These are phyloP conservation scores for Sylvilagus bachmani DNA, from an alignment of 2,113 vertebrate genomes.

Conservation along the genomic window DNA sequence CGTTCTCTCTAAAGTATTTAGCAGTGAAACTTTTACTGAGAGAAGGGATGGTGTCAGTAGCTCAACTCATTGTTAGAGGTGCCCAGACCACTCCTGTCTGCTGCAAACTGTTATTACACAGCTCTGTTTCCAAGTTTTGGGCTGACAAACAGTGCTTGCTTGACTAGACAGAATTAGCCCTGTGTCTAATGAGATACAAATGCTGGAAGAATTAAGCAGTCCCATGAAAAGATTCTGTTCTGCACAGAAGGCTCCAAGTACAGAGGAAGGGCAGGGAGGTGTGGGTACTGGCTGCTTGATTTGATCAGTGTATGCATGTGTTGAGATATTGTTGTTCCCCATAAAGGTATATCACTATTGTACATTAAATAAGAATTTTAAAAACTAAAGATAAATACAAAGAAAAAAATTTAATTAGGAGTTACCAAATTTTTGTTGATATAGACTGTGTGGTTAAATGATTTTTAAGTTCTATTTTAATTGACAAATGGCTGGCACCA, in stretches of 20 bases:
- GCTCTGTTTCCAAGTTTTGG: background rate
- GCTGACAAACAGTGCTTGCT: background rate
- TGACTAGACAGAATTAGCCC: background rate
- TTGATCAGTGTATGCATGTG: background rate
- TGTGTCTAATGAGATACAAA: background rate
- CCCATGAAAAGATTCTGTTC: background rate
- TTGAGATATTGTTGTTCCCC: too few relatives aligned
- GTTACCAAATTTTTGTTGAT: background rate
- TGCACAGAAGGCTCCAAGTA: background rate
- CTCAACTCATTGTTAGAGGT: background rate
- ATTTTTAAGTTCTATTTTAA: background rate
- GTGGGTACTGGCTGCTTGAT: background rate
- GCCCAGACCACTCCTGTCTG: background rate
- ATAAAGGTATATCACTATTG: too few relatives aligned
- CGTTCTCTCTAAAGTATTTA: background rate
- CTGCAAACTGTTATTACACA: background rate
- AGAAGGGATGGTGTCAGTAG: background rate
- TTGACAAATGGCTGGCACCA: too few relatives aligned
- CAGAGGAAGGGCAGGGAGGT: background rate
- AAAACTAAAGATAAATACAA: too few relatives aligned
- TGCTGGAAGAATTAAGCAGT: background rate
- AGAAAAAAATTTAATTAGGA: background rate
- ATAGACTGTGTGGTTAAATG: background rate
- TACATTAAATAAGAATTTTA: too few relatives aligned
- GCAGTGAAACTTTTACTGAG: background rate